Evolutionary conservation across 2,113 vertebrate species (phyloP).

Genomic region (Xiphias gladius): DNA sequence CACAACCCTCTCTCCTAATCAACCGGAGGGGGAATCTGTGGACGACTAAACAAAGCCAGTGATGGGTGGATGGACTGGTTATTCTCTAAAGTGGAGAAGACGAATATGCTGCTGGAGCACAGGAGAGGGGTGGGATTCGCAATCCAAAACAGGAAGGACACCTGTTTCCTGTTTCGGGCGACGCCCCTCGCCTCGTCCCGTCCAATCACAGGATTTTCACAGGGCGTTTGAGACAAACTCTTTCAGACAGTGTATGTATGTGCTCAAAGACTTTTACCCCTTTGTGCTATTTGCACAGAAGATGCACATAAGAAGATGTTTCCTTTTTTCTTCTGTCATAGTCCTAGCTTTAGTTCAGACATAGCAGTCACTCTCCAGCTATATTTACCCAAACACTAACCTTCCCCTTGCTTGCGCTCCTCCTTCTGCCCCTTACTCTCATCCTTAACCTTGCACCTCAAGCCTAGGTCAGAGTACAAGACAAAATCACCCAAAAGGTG

Average conservation of each 20-base stretch:
- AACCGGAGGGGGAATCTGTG: slow-evolving; percentile 80
- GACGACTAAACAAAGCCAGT: slow-evolving; percentile 63
- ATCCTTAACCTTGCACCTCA: slow-evolving; percentile 46
- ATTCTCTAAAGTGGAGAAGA: slow-evolving; percentile 75
- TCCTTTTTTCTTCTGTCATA: slow-evolving; percentile 61
- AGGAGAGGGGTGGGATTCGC: slow-evolving; percentile 52
- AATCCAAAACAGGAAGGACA: slow-evolving; percentile 34
- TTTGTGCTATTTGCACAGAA: slow-evolving; percentile 63
- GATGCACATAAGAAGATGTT: slow-evolving; percentile 67
- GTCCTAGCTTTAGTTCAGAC: slow-evolving; percentile 70
- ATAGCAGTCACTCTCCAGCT: slow-evolving; percentile 47
- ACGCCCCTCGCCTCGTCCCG: slow-evolving; percentile 20
- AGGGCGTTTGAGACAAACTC: slow-evolving; percentile 53
- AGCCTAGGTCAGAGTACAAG: slow-evolving; percentile 67
- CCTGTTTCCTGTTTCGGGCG: slow-evolving; percentile 42
- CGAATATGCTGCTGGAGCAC: slow-evolving; percentile 70
- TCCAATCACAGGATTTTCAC: slow-evolving; percentile 51
- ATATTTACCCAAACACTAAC: slow-evolving; percentile 64
- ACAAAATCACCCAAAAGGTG: not conserved
- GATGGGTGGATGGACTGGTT: slow-evolving; percentile 59
- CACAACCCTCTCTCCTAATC: slow-evolving; percentile 86
- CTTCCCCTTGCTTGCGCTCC: slow-evolving; percentile 55
- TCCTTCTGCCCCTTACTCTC: slow-evolving; percentile 9
- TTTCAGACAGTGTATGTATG: slow-evolving; percentile 41
- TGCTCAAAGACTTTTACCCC: slow-evolving; percentile 43